Base-by-base conservation (phyloP, 1,140 invertebrate genomes). In the Pseudomyrmex flavicornis region DNA sequence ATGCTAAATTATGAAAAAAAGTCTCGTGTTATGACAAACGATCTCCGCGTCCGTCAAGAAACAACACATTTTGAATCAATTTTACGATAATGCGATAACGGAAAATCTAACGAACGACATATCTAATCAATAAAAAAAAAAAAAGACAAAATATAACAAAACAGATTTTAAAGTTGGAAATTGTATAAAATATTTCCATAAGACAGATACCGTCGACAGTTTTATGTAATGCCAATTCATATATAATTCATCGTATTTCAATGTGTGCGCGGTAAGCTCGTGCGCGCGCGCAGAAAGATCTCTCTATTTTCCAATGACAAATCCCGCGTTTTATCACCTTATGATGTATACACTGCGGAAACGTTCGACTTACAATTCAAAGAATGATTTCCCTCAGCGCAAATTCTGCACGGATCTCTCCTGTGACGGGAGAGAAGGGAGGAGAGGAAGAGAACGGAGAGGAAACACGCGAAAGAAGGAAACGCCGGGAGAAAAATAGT, bases 351-450 rank as follows among this genome's bases (percentile, higher is more conserved):
- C 74, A 54, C 56, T 17, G n/a, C 5, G 13, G 62, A 63, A 69
- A 82, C 22, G 73, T 15, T 70, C 69, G 76, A 82, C 66, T 15
- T 82, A 79, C 79, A 85, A 84, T 87, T 84, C 85, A 68, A 86
- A 73, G 80, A 73, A 72, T 86, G 79, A 84, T 80, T 63, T 82
- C 75, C 86, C 86, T 76, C 65, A 75, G 85, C 77, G 86, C 74
- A 83, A 84, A 76, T 62, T 84, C 74, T 10, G 56, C 15, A 48
- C 22, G 82, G 75, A 56, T 79, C 20, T 70, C 5, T 35, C 7
- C 35, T 7, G 35, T 35, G 5, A 35, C 63, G 26, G 76, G 35
- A 9, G 46, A 8, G n/a, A 20, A 22, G 17, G 65, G 54, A 44
- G 54, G 12, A 50, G 44, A 12, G 68, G 65, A 50, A 69, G 58